Evolutionary conservation across 2,888 invertebrate genomes (phyloP), one percentile per base, ranked within the genome.

Genomic region (Mystacides longicornis): DNA sequence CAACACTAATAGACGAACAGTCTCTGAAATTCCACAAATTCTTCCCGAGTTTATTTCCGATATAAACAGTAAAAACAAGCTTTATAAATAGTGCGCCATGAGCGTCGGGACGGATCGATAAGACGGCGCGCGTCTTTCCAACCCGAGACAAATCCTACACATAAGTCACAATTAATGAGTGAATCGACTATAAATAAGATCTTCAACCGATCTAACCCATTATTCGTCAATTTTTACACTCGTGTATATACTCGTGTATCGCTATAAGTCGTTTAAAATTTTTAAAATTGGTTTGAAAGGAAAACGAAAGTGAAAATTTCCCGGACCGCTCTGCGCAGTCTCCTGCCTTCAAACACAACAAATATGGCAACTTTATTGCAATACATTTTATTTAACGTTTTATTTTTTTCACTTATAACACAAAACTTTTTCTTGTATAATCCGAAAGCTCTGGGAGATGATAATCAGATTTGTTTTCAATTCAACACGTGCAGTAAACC

Each of bases 51-150:
- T 52, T 59, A 59, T 59, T 59, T 59, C 54, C 52, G 54, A 51
- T 54, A 33, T 21, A 37, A 37, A 37, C 37, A 20, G 23, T 19
- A 37, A 33, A 49, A 49, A 20, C 31, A 27, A 49, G 50, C 20
- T 31, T 37, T 59, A 54, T 52, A 49, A 55, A 57, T 57, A 59
- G 59, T 54, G 59, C 56, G 56, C 52, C 50, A 55, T 31, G 52
- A 48, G 56, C 54, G 58, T 49, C 57, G 55, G 51, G 55, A 52
- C 60, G 57, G 57, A 60, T 60, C 75, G 74, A 75, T 71, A 68
- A 67, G 63, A 64, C 65, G 66, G 74, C 73, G 75, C 76, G 75
- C 68, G 70, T n/a, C 66, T 71, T 71, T 72, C 68, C 70, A 68
- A 5, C 9, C 7, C 20, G 16, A 45, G 18, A 45, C 20, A 20